phyloP scores from a whole-genome alignment of 2,113 vertebrate genomes.

The Verasper variegatus region DNA sequence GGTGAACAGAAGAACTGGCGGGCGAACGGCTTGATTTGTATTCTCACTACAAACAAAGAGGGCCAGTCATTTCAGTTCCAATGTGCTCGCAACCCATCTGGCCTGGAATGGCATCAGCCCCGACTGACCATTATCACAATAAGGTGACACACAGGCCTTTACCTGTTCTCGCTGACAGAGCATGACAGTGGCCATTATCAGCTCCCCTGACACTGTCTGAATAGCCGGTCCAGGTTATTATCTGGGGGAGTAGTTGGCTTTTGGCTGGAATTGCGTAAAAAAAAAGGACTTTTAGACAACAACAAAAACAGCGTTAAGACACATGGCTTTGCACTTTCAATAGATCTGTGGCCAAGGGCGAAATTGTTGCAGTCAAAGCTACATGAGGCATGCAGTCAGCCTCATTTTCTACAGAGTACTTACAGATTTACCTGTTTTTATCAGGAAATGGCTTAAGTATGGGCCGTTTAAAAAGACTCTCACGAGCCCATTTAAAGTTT shows the following conservation, averaged over 20 bases:
- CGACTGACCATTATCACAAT: conserved; percentile 53
- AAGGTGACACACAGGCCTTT: conserved; percentile 58
- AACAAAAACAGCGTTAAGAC: conserved; percentile 12
- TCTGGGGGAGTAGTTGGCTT: conserved; percentile 48
- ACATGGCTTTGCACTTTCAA: conserved; percentile 40
- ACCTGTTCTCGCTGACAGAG: conserved; percentile 62
- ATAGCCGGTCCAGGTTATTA: conserved; percentile 60
- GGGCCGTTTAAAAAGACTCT: conserved; percentile 21
- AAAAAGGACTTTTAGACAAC: conserved; percentile 22
- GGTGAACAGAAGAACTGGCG: neutral
- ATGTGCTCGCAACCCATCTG: conserved; percentile 39
- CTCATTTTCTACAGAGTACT: conserved; percentile 41
- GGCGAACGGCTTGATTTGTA: neutral
- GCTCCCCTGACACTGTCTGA: conserved; percentile 42
- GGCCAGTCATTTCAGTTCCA: conserved; percentile 22
- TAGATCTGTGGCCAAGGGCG: conserved; percentile 50
- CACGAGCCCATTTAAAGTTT: conserved; percentile 32
- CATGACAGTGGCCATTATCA: conserved; percentile 70
- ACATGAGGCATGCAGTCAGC: conserved; percentile 47
- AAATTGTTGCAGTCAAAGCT: conserved; percentile 55
- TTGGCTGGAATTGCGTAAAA: conserved; percentile 28
- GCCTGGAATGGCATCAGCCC: conserved; percentile 36
- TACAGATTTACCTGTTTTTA: conserved; percentile 44
- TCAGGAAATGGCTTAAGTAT: conserved; percentile 36
- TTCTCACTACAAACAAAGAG: conserved; percentile 28